phyloP scores from a whole-genome alignment of 2,113 vertebrate species.

The Halichoeres trimaculatus region DNA sequence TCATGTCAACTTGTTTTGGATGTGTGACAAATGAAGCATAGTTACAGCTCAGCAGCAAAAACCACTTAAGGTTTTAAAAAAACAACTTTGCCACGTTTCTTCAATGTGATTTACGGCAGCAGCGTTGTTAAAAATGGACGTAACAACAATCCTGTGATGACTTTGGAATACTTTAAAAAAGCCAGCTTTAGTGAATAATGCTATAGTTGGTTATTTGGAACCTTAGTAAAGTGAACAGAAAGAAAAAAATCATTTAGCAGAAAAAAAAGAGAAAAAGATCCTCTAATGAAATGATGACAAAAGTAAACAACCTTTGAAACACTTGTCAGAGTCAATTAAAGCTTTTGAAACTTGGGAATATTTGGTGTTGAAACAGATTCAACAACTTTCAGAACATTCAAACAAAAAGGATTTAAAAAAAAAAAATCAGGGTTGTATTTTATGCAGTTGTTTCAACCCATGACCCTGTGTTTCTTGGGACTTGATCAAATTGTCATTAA shows the following conservation, averaged over 20 bases:
- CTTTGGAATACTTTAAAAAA: neutral
- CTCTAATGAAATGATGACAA: neutral
- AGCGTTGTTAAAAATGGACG: neutral
- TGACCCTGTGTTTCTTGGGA: neutral
- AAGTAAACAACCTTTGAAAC: neutral
- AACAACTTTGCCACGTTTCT: neutral
- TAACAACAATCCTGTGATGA: neutral
- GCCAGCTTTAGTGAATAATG: neutral
- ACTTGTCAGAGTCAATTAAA: neutral
- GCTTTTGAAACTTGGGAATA: neutral
- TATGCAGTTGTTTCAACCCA: neutral
- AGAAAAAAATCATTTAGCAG: neutral
- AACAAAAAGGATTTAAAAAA: neutral
- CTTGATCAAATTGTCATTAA: neutral
- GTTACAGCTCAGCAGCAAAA: neutral
- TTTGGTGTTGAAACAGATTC: too few relatives aligned
- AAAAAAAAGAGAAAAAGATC: neutral
- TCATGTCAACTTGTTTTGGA: slow-evolving; percentile 36
- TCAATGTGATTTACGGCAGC: slow-evolving; percentile 3
- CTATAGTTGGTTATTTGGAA: neutral
- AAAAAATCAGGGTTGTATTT: neutral
- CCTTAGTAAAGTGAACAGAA: neutral
- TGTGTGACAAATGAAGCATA: slow-evolving; percentile 19
- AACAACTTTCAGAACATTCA: neutral
- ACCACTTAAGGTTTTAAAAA: slow-evolving; percentile 1